Percentiles rank a stretch among this genome's conserved stretches.
Conservation (phyloP, 2,888 invertebrate species). For the Drosophila anomelani region DNA sequence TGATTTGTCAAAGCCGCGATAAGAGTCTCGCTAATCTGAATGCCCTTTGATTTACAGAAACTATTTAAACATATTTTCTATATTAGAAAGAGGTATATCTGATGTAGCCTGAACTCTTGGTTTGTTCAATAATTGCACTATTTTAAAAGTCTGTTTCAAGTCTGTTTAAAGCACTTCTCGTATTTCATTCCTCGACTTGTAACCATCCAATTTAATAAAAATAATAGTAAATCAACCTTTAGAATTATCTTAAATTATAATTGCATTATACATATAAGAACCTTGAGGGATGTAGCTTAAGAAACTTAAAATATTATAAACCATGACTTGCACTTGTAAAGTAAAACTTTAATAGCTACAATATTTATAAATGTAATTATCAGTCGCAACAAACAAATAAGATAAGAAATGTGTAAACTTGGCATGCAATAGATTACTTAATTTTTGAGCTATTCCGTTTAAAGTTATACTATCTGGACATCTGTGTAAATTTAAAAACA, state of each 20-base stretch:
- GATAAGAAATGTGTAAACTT: not conserved
- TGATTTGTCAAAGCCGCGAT: not conserved
- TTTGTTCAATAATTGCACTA: not conserved
- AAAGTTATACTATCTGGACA: slow-evolving; percentile 1
- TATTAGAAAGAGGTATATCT: not conserved
- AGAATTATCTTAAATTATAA: not conserved
- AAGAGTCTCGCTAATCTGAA: not conserved
- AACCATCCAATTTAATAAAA: too few relatives aligned
- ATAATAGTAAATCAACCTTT: too few relatives aligned
- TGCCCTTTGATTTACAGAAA: not conserved
- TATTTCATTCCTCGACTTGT: too few relatives aligned
- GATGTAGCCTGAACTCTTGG: not conserved
- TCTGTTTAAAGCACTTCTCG: too few relatives aligned
- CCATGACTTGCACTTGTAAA: not conserved
- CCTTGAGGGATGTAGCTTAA: not conserved
- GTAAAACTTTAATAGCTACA: not conserved
- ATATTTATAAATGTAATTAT: not conserved
- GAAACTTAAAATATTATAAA: not conserved
- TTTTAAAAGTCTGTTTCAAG: not conserved
- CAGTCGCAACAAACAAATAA: not conserved
- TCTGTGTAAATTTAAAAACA: slow-evolving; percentile 1
- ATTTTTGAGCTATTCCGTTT: not conserved
- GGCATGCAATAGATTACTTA: not conserved
- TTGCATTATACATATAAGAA: not conserved
- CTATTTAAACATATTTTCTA: not conserved